Percentiles rank a stretch among this genome's conserved stretches.
These are phyloP conservation scores for Sebastes matsubarae DNA, from an alignment of 2,797 vertebrate genomes.

Conservation along the genomic window DNA sequence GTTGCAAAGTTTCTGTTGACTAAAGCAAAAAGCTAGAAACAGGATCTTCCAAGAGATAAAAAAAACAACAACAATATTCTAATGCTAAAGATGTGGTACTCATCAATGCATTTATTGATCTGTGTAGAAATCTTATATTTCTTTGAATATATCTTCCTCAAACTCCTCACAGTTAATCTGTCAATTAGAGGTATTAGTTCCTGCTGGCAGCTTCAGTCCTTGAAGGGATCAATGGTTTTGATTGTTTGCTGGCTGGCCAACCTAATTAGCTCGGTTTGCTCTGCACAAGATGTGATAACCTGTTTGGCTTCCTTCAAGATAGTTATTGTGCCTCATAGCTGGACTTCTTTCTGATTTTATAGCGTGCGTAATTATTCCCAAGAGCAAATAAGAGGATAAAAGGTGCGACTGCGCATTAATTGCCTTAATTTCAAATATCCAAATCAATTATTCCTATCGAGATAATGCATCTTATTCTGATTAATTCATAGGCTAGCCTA, in stretches of 20 bases:
- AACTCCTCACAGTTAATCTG: too few relatives aligned
- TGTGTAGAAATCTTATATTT: not conserved
- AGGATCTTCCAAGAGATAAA: not conserved
- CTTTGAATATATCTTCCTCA: too few relatives aligned
- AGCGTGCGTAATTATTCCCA: not conserved
- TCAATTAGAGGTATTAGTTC: too few relatives aligned
- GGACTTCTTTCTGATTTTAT: not conserved
- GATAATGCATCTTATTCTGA: not conserved
- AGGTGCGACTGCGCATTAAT: not conserved
- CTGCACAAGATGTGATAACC: not conserved
- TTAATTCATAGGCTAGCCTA: not conserved
- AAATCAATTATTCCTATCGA: not conserved
- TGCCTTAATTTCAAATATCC: not conserved
- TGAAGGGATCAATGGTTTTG: not conserved
- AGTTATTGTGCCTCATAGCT: not conserved
- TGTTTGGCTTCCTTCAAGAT: too few relatives aligned
- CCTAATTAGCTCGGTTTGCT: not conserved
- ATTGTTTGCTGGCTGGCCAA: not conserved
- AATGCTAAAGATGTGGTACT: not conserved
- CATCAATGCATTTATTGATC: not conserved
- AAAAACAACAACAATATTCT: not conserved
- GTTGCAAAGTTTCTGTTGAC: not conserved
- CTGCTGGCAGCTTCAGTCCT: not conserved
- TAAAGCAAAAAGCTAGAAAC: not conserved
- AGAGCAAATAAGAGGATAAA: not conserved